Conservation (phyloP, 2,797 vertebrate genomes). For the Coregonus ussuriensis region DNA sequence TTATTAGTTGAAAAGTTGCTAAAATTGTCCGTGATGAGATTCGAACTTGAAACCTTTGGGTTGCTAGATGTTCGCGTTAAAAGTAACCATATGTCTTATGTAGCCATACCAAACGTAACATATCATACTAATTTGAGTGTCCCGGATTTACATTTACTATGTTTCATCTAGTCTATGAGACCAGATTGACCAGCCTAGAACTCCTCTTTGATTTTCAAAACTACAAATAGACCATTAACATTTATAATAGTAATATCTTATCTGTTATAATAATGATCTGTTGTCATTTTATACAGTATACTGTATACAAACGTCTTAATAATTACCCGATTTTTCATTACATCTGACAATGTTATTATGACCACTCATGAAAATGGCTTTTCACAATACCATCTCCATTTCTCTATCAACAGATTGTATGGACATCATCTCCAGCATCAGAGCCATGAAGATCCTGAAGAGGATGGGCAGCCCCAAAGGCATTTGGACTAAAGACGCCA, state of each 20-base stretch:
- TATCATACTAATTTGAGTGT: too few relatives aligned
- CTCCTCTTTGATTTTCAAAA: too few relatives aligned
- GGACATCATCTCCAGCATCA: constrained; percentile 87
- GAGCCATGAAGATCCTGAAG: constrained; percentile 95
- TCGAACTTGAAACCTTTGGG: too few relatives aligned
- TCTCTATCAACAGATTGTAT: constrained; percentile 77
- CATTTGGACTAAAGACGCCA: constrained; percentile 89
- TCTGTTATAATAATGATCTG: neutral
- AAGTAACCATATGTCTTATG: too few relatives aligned
- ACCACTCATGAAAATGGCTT: neutral
- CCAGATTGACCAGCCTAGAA: too few relatives aligned
- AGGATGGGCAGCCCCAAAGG: constrained; percentile 84
- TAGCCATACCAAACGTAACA: too few relatives aligned
- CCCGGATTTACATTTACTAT: too few relatives aligned
- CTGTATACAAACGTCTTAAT: neutral
- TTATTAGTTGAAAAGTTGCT: too few relatives aligned
- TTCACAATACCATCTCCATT: neutral
- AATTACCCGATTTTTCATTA: neutral
- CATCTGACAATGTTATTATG: neutral
- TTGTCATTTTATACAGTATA: neutral
- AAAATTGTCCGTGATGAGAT: too few relatives aligned
- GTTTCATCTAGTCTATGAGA: too few relatives aligned
- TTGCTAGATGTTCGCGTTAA: too few relatives aligned
- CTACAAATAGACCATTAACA: neutral
- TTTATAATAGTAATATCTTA: neutral